phyloP scores from a whole-genome alignment of 2,888 invertebrate genomes.

The Drosophila multiciliata region DNA sequence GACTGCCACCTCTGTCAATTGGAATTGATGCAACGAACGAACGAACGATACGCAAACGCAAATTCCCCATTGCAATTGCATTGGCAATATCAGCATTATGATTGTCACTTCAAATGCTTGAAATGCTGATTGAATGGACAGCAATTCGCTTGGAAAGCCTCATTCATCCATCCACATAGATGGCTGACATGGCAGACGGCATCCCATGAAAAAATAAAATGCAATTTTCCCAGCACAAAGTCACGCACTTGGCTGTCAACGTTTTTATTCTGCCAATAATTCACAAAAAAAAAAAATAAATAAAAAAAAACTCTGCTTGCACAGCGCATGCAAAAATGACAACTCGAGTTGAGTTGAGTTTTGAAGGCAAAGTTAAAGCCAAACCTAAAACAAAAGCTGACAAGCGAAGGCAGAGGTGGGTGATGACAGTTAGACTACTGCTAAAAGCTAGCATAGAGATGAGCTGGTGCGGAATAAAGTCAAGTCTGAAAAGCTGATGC shows the following conservation, averaged over 20 bases:
- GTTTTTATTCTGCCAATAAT: slow-evolving; percentile 76
- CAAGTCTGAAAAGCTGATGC: slow-evolving; percentile 1
- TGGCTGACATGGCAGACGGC: slow-evolving; percentile 9
- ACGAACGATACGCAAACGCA: neutral
- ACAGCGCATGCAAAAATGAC: slow-evolving; percentile 64
- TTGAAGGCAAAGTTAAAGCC: neutral
- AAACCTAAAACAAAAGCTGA: neutral
- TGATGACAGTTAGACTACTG: neutral
- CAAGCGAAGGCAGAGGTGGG: neutral
- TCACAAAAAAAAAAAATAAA: slow-evolving; percentile 34
- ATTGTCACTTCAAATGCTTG: slow-evolving; percentile 76
- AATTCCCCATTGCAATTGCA: slow-evolving; percentile 52
- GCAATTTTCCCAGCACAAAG: slow-evolving; percentile 44
- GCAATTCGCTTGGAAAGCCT: slow-evolving; percentile 70
- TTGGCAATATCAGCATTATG: slow-evolving; percentile 75
- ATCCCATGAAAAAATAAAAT: slow-evolving; percentile 50
- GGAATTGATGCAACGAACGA: slow-evolving; percentile 1
- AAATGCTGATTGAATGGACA: slow-evolving; percentile 78
- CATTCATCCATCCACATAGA: slow-evolving; percentile 15
- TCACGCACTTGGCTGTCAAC: slow-evolving; percentile 77
- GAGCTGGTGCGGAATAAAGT: slow-evolving; percentile 59
- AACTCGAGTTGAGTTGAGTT: slow-evolving; percentile 33
- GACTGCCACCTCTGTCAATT: slow-evolving; percentile 7
- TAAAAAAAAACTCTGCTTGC: slow-evolving; percentile 42
- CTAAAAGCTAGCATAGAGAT: slow-evolving; percentile 35